phyloP scores from a whole-genome alignment of 2,113 vertebrate genomes.

The Cisticola juncidis region DNA sequence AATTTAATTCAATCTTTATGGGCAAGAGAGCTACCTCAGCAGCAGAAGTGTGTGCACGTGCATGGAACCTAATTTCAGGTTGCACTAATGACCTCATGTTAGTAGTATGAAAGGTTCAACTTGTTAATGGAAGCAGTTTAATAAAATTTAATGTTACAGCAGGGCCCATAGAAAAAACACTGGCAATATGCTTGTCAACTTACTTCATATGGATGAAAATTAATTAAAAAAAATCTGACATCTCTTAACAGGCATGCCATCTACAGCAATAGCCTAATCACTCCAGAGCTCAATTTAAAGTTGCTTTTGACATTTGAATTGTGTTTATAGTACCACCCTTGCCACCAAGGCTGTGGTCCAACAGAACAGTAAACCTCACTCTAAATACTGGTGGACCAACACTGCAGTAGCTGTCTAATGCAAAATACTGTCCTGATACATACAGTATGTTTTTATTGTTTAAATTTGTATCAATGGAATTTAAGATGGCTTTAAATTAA shows the following conservation, averaged over 20 bases:
- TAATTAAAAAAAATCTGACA: not conserved
- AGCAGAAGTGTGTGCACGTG: not conserved
- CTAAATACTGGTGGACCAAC: not conserved
- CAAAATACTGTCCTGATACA: not conserved
- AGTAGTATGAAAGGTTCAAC: not conserved
- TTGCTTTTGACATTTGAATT: not conserved
- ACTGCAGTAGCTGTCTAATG: not conserved
- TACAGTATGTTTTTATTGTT: not conserved
- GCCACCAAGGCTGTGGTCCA: not conserved
- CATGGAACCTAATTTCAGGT: not conserved
- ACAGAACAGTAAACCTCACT: not conserved
- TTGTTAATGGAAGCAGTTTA: not conserved
- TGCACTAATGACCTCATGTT: not conserved
- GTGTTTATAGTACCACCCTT: not conserved
- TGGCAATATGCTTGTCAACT: not conserved
- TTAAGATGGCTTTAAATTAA: not conserved
- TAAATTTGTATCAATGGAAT: not conserved
- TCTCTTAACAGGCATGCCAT: not conserved
- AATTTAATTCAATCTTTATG: not conserved
- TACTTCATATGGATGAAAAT: not conserved
- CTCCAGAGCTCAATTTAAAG: not conserved
- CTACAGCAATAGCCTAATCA: not conserved
- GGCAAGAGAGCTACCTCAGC: not conserved
- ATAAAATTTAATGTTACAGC: not conserved
- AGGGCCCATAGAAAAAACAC: not conserved